Base-by-base conservation (phyloP, 2,888 invertebrate species). In the Unio delphinus region DNA sequence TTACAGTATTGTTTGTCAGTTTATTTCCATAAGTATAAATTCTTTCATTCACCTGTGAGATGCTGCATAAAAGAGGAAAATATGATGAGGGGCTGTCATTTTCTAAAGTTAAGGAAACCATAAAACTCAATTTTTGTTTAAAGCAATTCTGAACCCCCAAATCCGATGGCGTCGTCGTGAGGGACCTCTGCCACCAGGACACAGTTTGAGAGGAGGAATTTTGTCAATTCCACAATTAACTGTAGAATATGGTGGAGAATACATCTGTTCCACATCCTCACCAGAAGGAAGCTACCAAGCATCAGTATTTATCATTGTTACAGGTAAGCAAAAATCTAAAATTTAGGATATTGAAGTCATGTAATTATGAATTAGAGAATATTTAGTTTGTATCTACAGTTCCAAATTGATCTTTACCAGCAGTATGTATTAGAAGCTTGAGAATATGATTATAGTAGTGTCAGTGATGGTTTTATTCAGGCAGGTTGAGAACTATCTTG, bases 251-350 rank as follows among this genome's bases (percentile, higher is more conserved):
- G 93, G 93, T 72, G 95, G 95, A 17, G 92, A 92, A 20, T 96
- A 95, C 89, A 92, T 92, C 3, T 96, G 96, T 84, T 90, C 91
- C 3, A 95, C 94, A 0, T 90, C 90, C 0, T 94, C 93, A 70
- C 89, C 91, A 1, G 94, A 93, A 7, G 95, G 94, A 66, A 74
- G 78, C 11, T 86, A 78, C 67, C 73, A 81, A 30, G 79, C 82
- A 7, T 83, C 78, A 23, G 83, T 86, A n/a, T 78, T 80, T 70
- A 83, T 88, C 55, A 84, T 83, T 74, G 84, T 88, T 26, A 80
- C 81, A 62, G 86, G 88, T 87, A 60, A 74, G 82, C 61, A 28
- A 5, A 23, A 54, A 28, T 5, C 17, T 56, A 8, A 58, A 11
- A 26, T 8, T 30, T 34, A 45, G 45, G 45, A 15, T 45, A 45